phyloP scores from a whole-genome alignment of 1,140 invertebrate species.

The Odontomachus brunneus region DNA sequence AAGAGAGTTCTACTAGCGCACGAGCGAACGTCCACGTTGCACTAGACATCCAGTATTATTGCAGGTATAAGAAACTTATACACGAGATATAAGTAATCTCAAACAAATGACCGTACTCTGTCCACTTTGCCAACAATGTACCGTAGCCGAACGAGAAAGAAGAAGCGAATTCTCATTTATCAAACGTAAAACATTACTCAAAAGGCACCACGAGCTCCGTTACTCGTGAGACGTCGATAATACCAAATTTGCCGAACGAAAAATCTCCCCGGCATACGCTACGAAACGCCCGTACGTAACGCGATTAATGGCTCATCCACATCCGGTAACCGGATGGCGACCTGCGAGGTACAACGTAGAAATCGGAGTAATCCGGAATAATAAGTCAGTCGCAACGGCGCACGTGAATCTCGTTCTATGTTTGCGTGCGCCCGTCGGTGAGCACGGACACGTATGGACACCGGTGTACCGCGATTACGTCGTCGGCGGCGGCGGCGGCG shows the following conservation, averaged over 20 bases:
- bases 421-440: not conserved
- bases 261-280: constrained; percentile 15
- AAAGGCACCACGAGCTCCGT: not conserved
- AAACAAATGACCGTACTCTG: too few species aligned
- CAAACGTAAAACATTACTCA: not conserved
- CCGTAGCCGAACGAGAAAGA: not conserved
- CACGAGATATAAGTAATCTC: too few species aligned
- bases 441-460: constrained; percentile 37
- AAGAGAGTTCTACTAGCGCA: too few species aligned
- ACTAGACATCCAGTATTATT: too few species aligned
- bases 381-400: constrained; percentile 40
- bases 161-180: not conserved
- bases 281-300: constrained; percentile 57
- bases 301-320: constrained; percentile 71
- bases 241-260: constrained; percentile 20
- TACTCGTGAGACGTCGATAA: constrained; percentile 31
- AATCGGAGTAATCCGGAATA: constrained; percentile 69
- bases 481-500: too few species aligned
- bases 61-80: too few species aligned
- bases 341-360: constrained; percentile 52
- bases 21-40: too few species aligned
- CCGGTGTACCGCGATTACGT: constrained; percentile 67
- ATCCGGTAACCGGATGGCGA: constrained; percentile 55
- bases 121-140: too few species aligned
- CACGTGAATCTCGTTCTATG: constrained; percentile 32